phyloP scores from a whole-genome alignment of 2,888 invertebrate genomes.

The Poecilobothrus nobilitatus region DNA sequence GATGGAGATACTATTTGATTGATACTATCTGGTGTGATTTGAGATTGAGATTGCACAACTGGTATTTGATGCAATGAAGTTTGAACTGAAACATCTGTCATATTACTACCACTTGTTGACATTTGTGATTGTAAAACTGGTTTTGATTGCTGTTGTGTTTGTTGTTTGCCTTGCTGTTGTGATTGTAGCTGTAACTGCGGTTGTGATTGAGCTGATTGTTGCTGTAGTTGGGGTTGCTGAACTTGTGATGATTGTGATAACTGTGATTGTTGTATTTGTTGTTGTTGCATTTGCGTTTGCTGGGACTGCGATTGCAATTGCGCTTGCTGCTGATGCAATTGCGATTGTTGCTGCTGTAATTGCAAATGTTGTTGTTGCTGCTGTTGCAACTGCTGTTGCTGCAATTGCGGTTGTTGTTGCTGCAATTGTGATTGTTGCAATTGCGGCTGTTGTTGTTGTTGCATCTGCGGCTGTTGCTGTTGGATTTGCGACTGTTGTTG shows the following conservation, averaged over 20 bases:
- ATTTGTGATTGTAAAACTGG: slow-evolving; percentile 25
- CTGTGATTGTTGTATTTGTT: neutral
- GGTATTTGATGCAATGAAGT: slow-evolving; percentile 22
- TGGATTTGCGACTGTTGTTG: slow-evolving; percentile 19
- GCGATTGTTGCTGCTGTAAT: slow-evolving; percentile 20
- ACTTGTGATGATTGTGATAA: slow-evolving; percentile 22
- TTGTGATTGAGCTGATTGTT: slow-evolving; percentile 29
- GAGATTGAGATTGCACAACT: slow-evolving; percentile 23
- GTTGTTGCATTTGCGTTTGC: neutral
- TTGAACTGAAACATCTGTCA: slow-evolving; percentile 16
- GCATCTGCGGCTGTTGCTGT: neutral
- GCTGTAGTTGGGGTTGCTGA: slow-evolving; percentile 32
- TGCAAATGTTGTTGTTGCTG: slow-evolving; percentile 21
- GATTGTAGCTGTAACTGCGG: slow-evolving; percentile 25
- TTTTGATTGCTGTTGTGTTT: slow-evolving; percentile 19
- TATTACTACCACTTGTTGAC: neutral
- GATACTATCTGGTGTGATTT: neutral
- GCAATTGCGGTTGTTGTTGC: neutral
- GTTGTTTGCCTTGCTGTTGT: slow-evolving; percentile 22
- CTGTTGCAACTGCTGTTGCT: slow-evolving; percentile 8
- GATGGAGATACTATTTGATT: neutral
- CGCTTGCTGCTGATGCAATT: slow-evolving; percentile 10
- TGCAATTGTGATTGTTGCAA: neutral
- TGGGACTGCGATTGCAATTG: slow-evolving; percentile 2
- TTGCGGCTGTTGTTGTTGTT: neutral